These are phyloP conservation scores for Gadopsis bispinosus DNA, from an alignment of 2,797 vertebrate species.

Conservation along the genomic window DNA sequence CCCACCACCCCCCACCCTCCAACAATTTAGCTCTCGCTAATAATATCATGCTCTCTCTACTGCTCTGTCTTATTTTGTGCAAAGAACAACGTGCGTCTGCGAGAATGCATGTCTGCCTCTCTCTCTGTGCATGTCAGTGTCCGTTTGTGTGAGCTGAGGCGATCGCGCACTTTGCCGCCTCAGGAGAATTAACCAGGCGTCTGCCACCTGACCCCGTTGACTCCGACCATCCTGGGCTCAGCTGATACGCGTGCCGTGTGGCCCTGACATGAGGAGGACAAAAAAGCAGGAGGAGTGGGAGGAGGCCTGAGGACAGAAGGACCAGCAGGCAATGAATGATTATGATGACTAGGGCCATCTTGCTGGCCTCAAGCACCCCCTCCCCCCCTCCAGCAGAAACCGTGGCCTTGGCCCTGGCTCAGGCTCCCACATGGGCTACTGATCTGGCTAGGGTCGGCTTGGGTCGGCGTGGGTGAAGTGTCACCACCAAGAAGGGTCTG, in stretches of 20 bases:
- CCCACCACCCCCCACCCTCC: slow-evolving; percentile 55
- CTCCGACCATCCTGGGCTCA: slow-evolving; percentile 79
- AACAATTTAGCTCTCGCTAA: slow-evolving; percentile 34
- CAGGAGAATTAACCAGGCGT: slow-evolving; percentile 86
- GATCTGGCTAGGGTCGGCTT: slow-evolving; percentile 70
- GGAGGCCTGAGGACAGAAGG: slow-evolving; percentile 80
- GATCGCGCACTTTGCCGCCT: slow-evolving; percentile 63
- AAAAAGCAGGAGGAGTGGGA: slow-evolving; percentile 69
- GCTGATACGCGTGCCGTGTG: slow-evolving; percentile 80
- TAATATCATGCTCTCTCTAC: slow-evolving; percentile 27
- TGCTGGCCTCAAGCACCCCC: slow-evolving; percentile 54
- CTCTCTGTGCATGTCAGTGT: slow-evolving; percentile 43
- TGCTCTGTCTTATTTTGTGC: slow-evolving; percentile 8
- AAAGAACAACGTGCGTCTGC: slow-evolving; percentile 23
- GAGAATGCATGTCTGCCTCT: slow-evolving; percentile 8
- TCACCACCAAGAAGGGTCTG: slow-evolving; percentile 76
- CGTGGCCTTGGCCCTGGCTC: slow-evolving; percentile 78
- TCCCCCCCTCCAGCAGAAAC: slow-evolving; percentile 42
- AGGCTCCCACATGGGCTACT: slow-evolving; percentile 66
- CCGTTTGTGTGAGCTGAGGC: slow-evolving; percentile 54
- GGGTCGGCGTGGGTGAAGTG: slow-evolving; percentile 76
- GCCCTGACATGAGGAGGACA: slow-evolving; percentile 77
- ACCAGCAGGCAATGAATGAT: slow-evolving; percentile 85
- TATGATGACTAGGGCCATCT: slow-evolving; percentile 82
- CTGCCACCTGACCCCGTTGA: slow-evolving; percentile 85